These are phyloP conservation scores for Rhyacophila evoluta DNA, from an alignment of 2,888 invertebrate genomes.

Conservation along the genomic window DNA sequence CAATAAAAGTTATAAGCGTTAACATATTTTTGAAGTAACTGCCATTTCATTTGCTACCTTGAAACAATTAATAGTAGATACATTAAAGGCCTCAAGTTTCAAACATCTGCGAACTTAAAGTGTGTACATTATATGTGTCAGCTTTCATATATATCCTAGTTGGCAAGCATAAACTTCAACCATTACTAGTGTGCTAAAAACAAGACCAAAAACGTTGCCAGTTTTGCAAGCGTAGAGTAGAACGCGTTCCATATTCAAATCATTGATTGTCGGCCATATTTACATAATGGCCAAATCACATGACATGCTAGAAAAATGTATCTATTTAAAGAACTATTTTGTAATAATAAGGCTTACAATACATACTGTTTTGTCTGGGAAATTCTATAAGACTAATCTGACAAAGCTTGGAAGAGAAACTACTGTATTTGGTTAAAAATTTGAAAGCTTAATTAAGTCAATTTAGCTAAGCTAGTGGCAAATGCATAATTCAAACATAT, in stretches of 20 bases:
- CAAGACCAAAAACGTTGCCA: slow-evolving; percentile 31
- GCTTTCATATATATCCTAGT: background rate
- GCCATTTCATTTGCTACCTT: too few species aligned
- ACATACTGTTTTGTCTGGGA: too few species aligned
- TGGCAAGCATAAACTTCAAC: background rate
- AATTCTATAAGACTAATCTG: too few species aligned
- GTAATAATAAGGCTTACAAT: too few species aligned
- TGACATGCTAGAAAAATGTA: background rate
- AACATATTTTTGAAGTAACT: too few species aligned
- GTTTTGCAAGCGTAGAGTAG: slow-evolving; percentile 31
- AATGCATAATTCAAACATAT: too few species aligned
- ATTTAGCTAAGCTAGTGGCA: too few species aligned
- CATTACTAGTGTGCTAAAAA: background rate
- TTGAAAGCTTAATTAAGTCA: too few species aligned
- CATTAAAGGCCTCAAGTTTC: background rate
- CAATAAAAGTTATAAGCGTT: too few species aligned
- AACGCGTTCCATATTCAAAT: slow-evolving; percentile 36
- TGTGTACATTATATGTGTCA: background rate
- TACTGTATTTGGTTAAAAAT: too few species aligned
- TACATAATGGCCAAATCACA: slow-evolving; percentile 42
- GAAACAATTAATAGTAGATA: too few species aligned
- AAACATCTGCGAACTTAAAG: background rate
- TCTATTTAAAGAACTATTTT: background rate
- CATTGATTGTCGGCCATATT: slow-evolving; percentile 49
- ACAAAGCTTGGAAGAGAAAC: too few species aligned